phyloP scores from a whole-genome alignment of 35 echinoderm and acorn worm genomes.

The Apostichopus parvimensis region DNA sequence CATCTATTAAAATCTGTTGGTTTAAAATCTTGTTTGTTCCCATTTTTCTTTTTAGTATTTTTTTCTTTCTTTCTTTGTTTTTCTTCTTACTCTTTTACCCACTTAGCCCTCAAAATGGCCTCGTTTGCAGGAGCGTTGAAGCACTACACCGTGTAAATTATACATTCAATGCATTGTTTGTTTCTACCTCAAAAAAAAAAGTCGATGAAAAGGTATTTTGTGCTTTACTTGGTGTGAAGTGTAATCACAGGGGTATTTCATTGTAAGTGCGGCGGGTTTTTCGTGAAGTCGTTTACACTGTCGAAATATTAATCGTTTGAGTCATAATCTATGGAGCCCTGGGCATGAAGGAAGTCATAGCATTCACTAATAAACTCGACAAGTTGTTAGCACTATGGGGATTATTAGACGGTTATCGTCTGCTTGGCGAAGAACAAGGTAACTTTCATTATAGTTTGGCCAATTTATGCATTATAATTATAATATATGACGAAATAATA shows the following conservation, averaged over 20 bases:
- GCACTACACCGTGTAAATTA: not conserved
- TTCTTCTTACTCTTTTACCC: too few species aligned
- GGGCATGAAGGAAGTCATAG: not conserved
- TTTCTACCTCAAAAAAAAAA: not conserved
- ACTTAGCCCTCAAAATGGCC: not conserved
- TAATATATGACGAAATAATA: not conserved
- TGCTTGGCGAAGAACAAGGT: not conserved
- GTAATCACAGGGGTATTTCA: not conserved
- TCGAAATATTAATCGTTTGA: not conserved
- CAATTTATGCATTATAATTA: not conserved
- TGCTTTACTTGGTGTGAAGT: not conserved
- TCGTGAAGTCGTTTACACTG: not conserved
- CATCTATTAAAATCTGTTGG: too few species aligned
- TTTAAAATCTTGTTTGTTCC: too few species aligned
- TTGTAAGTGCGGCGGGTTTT: not conserved
- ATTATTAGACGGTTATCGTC: not conserved
- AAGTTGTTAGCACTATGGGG: not conserved
- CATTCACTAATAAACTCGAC: not conserved
- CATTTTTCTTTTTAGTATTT: too few species aligned
- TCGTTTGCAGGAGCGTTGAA: not conserved
- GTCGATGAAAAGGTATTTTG: not conserved
- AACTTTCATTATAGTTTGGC: not conserved
- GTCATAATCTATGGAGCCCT: not conserved
- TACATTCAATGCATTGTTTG: slow-evolving; percentile 6
- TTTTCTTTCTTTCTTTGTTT: too few species aligned